Percentiles rank a stretch among this genome's conserved stretches.
phyloP scores from a whole-genome alignment of 2,797 vertebrate species.

The Gymnothorax javanicus region DNA sequence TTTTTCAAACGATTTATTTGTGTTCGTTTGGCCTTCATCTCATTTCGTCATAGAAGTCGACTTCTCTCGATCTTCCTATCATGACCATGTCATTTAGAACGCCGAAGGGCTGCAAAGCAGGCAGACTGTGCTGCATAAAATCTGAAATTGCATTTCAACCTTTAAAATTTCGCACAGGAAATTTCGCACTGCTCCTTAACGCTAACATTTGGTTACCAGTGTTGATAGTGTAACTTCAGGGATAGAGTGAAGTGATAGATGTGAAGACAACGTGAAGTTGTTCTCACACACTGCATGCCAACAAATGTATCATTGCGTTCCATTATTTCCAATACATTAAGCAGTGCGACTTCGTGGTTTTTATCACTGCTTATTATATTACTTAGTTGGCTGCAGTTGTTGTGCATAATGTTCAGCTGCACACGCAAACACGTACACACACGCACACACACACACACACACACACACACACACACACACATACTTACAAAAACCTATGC shows the following conservation, averaged over 20 bases:
- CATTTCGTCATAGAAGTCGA: not conserved
- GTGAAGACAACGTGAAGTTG: not conserved
- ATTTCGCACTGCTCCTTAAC: not conserved
- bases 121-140: not conserved
- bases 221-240: not conserved
- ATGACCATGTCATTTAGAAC: not conserved
- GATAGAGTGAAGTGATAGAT: not conserved
- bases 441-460: too few relatives aligned
- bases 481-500: too few relatives aligned
- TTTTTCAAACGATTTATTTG: not conserved
- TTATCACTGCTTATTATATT: not conserved
- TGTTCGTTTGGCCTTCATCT: not conserved
- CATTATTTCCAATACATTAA: not conserved
- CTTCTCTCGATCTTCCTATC: not conserved
- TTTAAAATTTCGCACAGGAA: not conserved
- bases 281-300: not conserved
- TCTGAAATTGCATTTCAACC: not conserved
- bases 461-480: not conserved
- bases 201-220: not conserved
- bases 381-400: too few relatives aligned
- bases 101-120: not conserved
- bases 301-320: not conserved
- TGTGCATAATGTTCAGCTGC: too few relatives aligned
- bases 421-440: not conserved
- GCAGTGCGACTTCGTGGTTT: not conserved